Base-by-base conservation (phyloP, 2,113 vertebrate genomes). In the Daphoenositta chrysoptera region DNA sequence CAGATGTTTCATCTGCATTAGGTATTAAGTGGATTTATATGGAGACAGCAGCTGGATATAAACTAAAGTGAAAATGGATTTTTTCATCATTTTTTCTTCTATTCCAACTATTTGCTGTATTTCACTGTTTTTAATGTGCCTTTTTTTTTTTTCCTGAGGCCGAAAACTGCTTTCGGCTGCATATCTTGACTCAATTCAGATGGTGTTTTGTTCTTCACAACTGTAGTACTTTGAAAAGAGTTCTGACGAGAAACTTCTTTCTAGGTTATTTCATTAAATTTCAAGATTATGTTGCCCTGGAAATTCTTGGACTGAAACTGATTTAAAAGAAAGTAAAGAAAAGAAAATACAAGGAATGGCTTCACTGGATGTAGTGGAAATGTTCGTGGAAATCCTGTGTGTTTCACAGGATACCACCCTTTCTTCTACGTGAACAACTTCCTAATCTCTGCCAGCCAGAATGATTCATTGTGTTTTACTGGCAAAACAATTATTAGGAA, bases 1-100 rank as follows among this genome's bases (percentile, higher is more conserved):
- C 18, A 19, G 4, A 39, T 48, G 6, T 16, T n/a, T 87, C 37
- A 37, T 20, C 24, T 0, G 0, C 13, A 13, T 76, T 71, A 45
- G 4, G 28, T 68, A 50, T 40, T 56, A 82, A 37, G 35, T 54
- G 15, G 8, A 16, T 61, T 57, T 69, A 30, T 37, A 57, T 30
- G 8, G 63, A 68, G 30, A 30, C 15, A 81, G 27, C 7, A 56
- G 11, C 5, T 81, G 22, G 13, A 39, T 39, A 31, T 16, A 51
- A 11, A 27, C 5, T 28, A 9, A 63, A 81, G 12, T 45, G 28
- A 51, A 80, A 75, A 87, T 28, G 4, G 21, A 7, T 40, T 44
- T 76, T 72, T 51, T 22, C 5, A 42, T 61, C 33, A 17, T 57
- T 76, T 28, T 54, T 95, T 81, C 40, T 84, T 78, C 10, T 70